phyloP scores from a whole-genome alignment of 2,797 vertebrate genomes.

The Hydrophis major region DNA sequence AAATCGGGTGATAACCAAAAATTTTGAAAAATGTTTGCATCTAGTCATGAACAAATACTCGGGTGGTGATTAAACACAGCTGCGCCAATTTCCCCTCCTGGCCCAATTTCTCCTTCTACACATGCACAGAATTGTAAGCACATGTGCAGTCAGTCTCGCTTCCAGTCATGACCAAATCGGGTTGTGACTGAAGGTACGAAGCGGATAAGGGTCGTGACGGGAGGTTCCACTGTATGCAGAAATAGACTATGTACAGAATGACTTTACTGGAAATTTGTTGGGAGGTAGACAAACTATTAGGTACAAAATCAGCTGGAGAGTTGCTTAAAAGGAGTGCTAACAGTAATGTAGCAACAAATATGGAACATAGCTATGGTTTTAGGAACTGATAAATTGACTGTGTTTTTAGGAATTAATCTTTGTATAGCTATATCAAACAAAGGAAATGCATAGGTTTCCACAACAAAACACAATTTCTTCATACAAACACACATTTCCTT shows the following conservation, averaged over 20 bases:
- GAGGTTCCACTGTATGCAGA: not conserved
- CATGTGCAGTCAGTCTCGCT: no score
- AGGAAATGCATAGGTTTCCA: not conserved
- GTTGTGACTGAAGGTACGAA: no score
- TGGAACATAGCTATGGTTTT: not conserved
- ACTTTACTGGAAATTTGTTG: not conserved
- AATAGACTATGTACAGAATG: not conserved
- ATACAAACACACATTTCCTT: not conserved
- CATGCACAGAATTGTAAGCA: no score
- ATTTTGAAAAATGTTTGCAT: no score
- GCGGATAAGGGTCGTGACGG: no score
- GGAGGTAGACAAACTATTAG: not conserved
- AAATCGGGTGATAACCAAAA: no score
- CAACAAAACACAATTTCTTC: not conserved
- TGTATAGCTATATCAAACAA: not conserved
- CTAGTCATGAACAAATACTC: no score
- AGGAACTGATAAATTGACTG: not conserved
- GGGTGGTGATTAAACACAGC: no score
- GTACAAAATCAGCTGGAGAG: not conserved
- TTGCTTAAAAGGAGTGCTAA: not conserved
- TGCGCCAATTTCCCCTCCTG: no score
- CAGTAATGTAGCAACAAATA: not conserved
- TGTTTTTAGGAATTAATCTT: not conserved
- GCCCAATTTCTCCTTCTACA: no score
- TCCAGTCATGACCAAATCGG: no score